Conservation (phyloP, 2,113 vertebrate species). For the Hassar affinis region DNA sequence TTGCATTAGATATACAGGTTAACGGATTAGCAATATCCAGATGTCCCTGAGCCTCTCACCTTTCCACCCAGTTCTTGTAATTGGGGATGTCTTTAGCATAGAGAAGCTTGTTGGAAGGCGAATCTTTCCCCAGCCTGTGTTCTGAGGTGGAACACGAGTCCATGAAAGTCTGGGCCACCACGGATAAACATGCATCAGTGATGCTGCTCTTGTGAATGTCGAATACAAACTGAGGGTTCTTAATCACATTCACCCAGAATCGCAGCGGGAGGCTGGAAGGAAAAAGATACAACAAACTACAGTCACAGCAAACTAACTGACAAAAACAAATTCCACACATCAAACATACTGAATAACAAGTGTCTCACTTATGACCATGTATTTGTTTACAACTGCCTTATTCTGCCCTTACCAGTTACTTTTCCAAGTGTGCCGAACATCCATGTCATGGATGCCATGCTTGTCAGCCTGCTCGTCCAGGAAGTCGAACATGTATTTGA, state of each 20-base stretch:
- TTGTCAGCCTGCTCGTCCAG: conserved; percentile 97
- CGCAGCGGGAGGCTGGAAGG: conserved; percentile 86
- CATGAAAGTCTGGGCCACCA: conserved; percentile 99
- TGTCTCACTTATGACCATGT: neutral
- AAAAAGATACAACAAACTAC: neutral
- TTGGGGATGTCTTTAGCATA: conserved; percentile 99
- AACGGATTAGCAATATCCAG: neutral
- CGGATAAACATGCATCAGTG: conserved; percentile 94
- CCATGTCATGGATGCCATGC: conserved; percentile 91
- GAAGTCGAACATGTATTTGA: conserved; percentile 99
- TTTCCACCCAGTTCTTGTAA: conserved; percentile 99
- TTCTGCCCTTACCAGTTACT: conserved; percentile 88
- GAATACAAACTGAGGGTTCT: conserved; percentile 98
- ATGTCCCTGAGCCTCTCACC: conserved; percentile 73
- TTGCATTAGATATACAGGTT: neutral
- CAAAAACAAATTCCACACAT: neutral
- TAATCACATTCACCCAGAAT: conserved; percentile 99
- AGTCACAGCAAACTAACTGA: neutral
- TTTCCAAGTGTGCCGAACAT: conserved; percentile 98
- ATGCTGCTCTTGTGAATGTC: conserved; percentile 99
- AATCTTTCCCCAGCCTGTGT: conserved; percentile 96
- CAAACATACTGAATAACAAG: neutral
- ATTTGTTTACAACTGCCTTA: neutral
- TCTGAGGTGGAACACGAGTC: conserved; percentile 97
- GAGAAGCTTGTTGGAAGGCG: conserved; percentile 95